Conservation (phyloP, 2,113 vertebrate genomes). For the Bostrychus sinensis region DNA sequence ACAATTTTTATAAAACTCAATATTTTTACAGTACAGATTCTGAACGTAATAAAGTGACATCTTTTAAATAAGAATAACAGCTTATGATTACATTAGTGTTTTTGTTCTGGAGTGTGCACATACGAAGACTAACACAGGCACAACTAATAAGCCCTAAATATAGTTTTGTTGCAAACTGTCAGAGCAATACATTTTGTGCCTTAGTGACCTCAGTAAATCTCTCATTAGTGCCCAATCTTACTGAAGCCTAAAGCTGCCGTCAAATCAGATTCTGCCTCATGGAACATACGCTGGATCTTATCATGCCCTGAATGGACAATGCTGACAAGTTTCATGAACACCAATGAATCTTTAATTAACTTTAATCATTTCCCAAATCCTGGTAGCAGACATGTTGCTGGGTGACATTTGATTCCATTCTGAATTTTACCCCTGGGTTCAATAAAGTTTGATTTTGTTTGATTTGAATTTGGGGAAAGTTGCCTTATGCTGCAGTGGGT, state of each 20-base stretch:
- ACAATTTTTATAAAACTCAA: too few species aligned
- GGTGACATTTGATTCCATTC: background rate
- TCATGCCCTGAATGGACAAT: constrained; percentile 2
- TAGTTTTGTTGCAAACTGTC: background rate
- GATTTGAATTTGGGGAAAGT: background rate
- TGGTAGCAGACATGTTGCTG: background rate
- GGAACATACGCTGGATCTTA: background rate
- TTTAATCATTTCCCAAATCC: constrained; percentile 7
- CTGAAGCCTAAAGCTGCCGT: constrained; percentile 3
- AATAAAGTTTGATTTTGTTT: background rate
- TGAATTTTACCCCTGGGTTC: background rate
- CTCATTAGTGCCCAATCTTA: background rate
- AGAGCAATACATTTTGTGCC: constrained; percentile 3
- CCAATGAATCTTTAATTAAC: constrained; percentile 10
- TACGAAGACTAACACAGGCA: background rate
- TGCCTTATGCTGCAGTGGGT: background rate
- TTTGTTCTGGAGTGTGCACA: background rate
- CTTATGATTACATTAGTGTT: background rate
- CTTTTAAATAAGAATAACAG: background rate
- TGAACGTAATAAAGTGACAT: too few species aligned
- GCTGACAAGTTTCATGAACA: constrained; percentile 5
- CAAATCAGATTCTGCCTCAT: constrained; percentile 6
- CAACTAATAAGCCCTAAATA: background rate
- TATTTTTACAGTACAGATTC: too few species aligned
- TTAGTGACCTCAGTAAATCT: constrained; percentile 12